Evolutionary conservation across 2,113 vertebrate species (phyloP), one percentile per base, ranked within the genome.

Genomic region (Ammodytes marinus): DNA sequence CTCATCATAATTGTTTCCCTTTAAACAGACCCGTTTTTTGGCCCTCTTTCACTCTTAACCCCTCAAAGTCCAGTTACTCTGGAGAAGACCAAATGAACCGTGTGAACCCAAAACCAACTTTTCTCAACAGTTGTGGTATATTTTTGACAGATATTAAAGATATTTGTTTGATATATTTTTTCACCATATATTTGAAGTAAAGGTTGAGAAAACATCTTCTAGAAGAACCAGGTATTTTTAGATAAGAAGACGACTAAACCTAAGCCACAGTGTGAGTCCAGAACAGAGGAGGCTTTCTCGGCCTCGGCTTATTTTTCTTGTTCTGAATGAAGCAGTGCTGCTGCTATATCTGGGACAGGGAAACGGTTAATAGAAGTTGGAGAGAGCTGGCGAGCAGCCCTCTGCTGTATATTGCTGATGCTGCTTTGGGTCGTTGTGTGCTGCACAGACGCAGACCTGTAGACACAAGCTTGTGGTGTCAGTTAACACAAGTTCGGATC

Each of bases 401-500:
- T n/a, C 43, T 27, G 79, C 69, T 57, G 49, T 12, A 1, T 73
- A 59, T 14, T 37, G 78, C 64, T 58, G 74, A 67, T 73, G 70
- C 57, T 65, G 82, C 64, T 80, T 27, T 52, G n/a, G n/a, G 91
- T 74, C n/a, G 93, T 14, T 78, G 83, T 27, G 72, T 76, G 92
- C 93, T 87, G 64, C 93, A 89, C 92, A 84, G 89, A 91, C 91
- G 46, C 92, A 92, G 91, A 92, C 97, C 97, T 96, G 94, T 97
- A 98, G 97, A 98, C 93, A 91, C 96, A 96, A 98, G 96, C 97
- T 98, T 98, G 97, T 97, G 96, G 86, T 91, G 91, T 91, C 88
- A 92, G 92, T 89, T 94, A 97, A 88, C 97, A 97, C 97, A 98
- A 97, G 97, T 97, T 98, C 96, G 97, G 97, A 98, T 98, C 96